Base-by-base conservation (phyloP, 2,113 vertebrate species). In the Siniperca chuatsi region DNA sequence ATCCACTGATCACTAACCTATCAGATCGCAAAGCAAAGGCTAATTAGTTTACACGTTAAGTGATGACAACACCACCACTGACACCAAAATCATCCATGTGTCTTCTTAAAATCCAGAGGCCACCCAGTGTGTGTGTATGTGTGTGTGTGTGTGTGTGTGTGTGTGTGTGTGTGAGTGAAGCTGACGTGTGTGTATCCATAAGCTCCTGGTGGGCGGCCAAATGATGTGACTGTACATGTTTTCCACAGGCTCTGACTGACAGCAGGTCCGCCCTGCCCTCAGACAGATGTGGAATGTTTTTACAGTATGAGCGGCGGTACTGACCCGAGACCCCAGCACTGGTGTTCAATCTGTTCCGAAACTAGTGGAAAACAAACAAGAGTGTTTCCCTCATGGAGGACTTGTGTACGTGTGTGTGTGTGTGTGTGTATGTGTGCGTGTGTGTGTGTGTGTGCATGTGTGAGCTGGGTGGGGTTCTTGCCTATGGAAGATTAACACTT, bases 281-380 rank as follows among this genome's bases (percentile, higher is more conserved):
- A 15, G 77, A 78, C 78, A 86, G 89, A 92, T 92, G 87, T 88
- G 86, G 83, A 72, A 86, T 92, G 84, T 91, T 91, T 88, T 72
- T 79, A 87, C 87, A 91, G 88, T 80, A 75, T 74, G 79, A 89
- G 78, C 55, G 9, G 33, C n/a, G 25, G 62, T 37, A 60, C 62
- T 71, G 84, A 93, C 83, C 84, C 25, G 9, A 64, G 81, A 81
- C 79, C 79, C 52, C 7, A 84, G 78, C 71, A 3, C 46, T 25
- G 52, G 68, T 55, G 81, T 89, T 85, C 82, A 83, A 90, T 86
- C 85, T 78, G 71, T 86, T 81, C 67, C 23, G 25, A 82, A 90
- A 88, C 77, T 66, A 82, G 60, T 69, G 81, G 78, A 88, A 91
- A 83, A 84, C 77, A 82, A 80, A 86, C 46, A 68, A 35, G 67